A percentile compares a stretch with the other conserved stretches of the same genome.
These are phyloP conservation scores for Adela reaumurella DNA, from an alignment of 2,888 invertebrate genomes.

Conservation along the genomic window DNA sequence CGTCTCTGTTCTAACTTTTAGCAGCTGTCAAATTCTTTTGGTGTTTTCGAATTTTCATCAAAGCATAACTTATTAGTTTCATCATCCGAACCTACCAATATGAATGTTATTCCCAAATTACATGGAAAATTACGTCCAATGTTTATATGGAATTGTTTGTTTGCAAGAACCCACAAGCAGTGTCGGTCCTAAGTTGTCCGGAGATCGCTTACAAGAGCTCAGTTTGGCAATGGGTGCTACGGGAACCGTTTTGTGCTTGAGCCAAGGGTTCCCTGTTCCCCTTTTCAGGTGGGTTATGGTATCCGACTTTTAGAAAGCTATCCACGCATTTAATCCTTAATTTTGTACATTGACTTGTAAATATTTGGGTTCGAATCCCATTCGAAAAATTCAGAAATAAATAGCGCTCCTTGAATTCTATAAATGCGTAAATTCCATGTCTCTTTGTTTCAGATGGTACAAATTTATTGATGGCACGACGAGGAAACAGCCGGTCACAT, in stretches of 20 bases:
- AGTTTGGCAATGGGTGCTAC: constrained; percentile 26
- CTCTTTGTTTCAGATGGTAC: constrained; percentile 81
- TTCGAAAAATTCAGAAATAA: background rate
- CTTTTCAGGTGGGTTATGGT: constrained; percentile 63
- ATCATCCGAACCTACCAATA: too few species aligned
- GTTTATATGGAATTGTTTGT: constrained; percentile 5
- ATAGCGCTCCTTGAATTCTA: background rate
- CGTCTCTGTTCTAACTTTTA: too few species aligned
- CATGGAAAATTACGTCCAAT: too few species aligned
- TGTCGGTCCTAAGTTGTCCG: constrained; percentile 61
- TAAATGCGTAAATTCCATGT: constrained; percentile 28
- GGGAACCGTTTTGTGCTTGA: constrained; percentile 62
- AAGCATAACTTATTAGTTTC: too few species aligned
- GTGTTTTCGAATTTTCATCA: too few species aligned
- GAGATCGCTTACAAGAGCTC: constrained; percentile 53
- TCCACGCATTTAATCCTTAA: too few species aligned
- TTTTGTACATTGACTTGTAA: background rate
- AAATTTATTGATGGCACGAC: constrained; percentile 87
- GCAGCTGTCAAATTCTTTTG: too few species aligned
- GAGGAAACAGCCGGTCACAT: constrained; percentile 82
- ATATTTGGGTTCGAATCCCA: background rate
- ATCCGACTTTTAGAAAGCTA: too few species aligned
- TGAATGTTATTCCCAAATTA: too few species aligned
- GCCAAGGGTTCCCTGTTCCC: constrained; percentile 73
- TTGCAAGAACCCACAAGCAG: constrained; percentile 65